Base-by-base conservation (phyloP, 2,888 invertebrate species). In the Anoplius nigerrimus region DNA sequence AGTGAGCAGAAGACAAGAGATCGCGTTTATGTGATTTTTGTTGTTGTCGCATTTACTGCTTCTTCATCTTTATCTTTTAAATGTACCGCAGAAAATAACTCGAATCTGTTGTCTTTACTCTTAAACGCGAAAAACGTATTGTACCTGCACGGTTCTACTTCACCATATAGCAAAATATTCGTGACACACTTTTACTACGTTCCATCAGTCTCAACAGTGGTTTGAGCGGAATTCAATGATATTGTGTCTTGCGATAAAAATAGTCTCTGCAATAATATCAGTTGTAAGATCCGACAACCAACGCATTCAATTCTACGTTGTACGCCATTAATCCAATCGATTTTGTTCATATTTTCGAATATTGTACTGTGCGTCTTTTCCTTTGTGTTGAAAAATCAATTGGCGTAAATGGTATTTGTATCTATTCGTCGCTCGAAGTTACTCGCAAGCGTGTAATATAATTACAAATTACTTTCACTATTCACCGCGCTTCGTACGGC, bases 141-240 rank as follows among this genome's bases (percentile, higher is more conserved):
- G 48, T 48, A 13, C 18, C 18, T 18, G 48, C 16, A n/a, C 34
- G 34, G 34, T 11, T 13, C 34, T 34, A 34, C 8, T 6, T 34
- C 34, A 34, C 34, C 22, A 34, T 34, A 11, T 11, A 72, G 61
- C 56, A 18, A 57, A 65, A 48, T 64, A 62, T 62, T 54, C 62
- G 51, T 54, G 57, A 67, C 67, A 68, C 71, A 69, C 62, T 68
- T 52, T 69, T 24, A 48, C 65, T 73, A 77, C 51, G 43, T 58
- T 24, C 46, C 59, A 69, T 78, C 78, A 78, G 78, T 78, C 78
- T 78, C 78, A 74, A 76, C 72, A 63, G 43, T 78, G 60, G 55
- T 66, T 78, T 65, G 61, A 66, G 69, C 72, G 72, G 74, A 71
- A 74, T 62, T 65, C 13, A 62, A 57, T 22, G 27, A 55, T 62